Base-by-base conservation (phyloP, 2,797 vertebrate species). In the Bradypodion pumilum region DNA sequence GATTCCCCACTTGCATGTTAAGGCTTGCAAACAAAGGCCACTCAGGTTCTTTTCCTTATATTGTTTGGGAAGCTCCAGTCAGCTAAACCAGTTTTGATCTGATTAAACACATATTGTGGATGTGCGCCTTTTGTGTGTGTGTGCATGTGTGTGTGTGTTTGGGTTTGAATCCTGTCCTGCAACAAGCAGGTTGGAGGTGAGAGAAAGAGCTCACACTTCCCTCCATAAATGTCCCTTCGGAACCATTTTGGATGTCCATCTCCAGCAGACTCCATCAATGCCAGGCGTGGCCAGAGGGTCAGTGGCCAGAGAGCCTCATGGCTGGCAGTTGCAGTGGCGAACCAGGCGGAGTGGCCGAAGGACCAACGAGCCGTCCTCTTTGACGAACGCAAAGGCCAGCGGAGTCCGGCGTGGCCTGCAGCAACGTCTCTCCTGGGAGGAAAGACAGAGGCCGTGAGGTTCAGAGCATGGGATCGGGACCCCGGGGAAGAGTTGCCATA, bases 281-380 rank as follows among this genome's bases (percentile, higher is more conserved):
- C 0, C 23, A 9, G 56, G 1, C 7, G 62, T n/a, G 12, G 62
- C 0, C 7, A 2, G 29, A 2, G 29, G 10, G 23, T 1, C 4
- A 1, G 7, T 3, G 52, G n/a, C n/a, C n/a, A 49, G 21, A 56
- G 52, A 56, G 0, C 13, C 25, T 85, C 78, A 74, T 60, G 69
- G 49, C 4, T 1, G n/a, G 69, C 69, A 83, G 32, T 60, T 49
- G 42, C 85, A 86, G 6, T 68, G 19, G 5, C 21, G 16, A 12
- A 13, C 3, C 59, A 69, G 2, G 29, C 35, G 76, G 2, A 62
- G 37, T 2, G 10, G 40, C 44, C 1, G 49, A 1, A 79, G 7
- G 0, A 68, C 52, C 10, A 86, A 25, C 1, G 81, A 56, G 5
- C 69, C 52, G 0, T 83, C 63, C 19, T 68, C 59, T 32, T 29